Evolutionary conservation across 1,140 invertebrate genomes (phyloP), one percentile per base, ranked within the genome.

Genomic region (Tyrophagus putrescentiae): DNA sequence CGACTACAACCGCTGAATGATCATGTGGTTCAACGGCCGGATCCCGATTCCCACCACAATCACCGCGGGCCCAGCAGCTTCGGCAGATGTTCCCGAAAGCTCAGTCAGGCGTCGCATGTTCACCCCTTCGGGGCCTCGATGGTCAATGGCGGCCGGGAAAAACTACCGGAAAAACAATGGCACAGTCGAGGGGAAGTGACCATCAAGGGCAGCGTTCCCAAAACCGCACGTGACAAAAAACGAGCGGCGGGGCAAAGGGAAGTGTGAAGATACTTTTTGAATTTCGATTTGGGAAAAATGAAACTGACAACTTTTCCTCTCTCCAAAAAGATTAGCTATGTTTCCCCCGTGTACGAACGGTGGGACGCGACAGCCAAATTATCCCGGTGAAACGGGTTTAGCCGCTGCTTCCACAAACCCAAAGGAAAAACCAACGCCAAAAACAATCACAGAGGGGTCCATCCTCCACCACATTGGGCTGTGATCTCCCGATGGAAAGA

Each of bases 81-180:
- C 18, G 45, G 39, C 31, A 54, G 13, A 54, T 54, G 52, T 27
- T 54, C 7, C 52, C 52, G 25, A 54, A 54, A 34, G 52, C 25
- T 54, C 3, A 1, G 13, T 2, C 4, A 54, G 11, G 25, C 52
- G 25, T 27, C 13, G 13, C 52, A 54, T 23, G 39, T 54, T 13
- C 13, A 25, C 39, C 25, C 39, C 27, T 34, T 29, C 11, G 36
- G 21, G 21, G n/a, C n/a, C n/a, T n/a, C n/a, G n/a, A n/a, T n/a
- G n/a, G n/a, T n/a, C n/a, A n/a, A n/a, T n/a, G 36, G 21, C 21
- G 36, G 36, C 21, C 13, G 36, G 21, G 18, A 54, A 16, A 25
- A 53, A 23, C 39, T 34, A 34, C 52, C 52, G 13, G 52, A 54
- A 2, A 54, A 54, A 54, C 27, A 54, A 54, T 54, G 52, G 52